phyloP scores from a whole-genome alignment of 2,888 invertebrate species.

The Odontothrips loti region DNA sequence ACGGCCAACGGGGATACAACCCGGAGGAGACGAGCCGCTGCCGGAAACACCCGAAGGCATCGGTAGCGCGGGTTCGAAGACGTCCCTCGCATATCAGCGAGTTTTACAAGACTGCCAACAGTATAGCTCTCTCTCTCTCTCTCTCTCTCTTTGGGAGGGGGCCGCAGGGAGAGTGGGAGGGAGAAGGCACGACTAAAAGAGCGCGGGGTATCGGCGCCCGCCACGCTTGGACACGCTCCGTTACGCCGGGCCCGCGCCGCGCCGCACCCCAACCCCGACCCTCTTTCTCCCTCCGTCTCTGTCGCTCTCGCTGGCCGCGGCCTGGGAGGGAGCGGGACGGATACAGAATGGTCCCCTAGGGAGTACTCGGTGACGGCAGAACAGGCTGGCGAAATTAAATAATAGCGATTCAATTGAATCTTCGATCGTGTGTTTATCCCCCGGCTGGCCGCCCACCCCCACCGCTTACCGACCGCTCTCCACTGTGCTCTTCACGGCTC shows the following conservation, averaged over 20 bases:
- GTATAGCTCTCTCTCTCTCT: no score
- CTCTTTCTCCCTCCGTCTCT: background rate
- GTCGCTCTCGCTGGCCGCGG: background rate
- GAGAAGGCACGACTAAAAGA: background rate
- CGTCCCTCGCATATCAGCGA: no score
- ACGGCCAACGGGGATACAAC: background rate
- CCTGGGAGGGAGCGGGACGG: no score
- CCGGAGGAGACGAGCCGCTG: background rate
- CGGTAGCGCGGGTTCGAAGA: background rate
- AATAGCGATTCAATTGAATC: conserved; percentile 20
- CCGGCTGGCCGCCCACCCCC: background rate
- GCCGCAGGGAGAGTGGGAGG: background rate
- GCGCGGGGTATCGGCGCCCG: no score
- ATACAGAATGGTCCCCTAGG: background rate
- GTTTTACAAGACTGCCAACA: no score
- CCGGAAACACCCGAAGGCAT: background rate
- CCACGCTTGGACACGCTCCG: no score
- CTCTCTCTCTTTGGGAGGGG: background rate
- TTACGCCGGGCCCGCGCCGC: no score
- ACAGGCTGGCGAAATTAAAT: conserved; percentile 3
- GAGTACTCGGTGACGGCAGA: background rate
- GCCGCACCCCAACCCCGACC: background rate
- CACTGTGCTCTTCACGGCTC: background rate
- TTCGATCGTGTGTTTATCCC: conserved; percentile 9
- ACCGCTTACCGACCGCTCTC: no score